A percentile compares a stretch with the other conserved stretches of the same genome.
phyloP scores from a whole-genome alignment of 2,113 vertebrate genomes.

The Chiloscyllium plagiosum region DNA sequence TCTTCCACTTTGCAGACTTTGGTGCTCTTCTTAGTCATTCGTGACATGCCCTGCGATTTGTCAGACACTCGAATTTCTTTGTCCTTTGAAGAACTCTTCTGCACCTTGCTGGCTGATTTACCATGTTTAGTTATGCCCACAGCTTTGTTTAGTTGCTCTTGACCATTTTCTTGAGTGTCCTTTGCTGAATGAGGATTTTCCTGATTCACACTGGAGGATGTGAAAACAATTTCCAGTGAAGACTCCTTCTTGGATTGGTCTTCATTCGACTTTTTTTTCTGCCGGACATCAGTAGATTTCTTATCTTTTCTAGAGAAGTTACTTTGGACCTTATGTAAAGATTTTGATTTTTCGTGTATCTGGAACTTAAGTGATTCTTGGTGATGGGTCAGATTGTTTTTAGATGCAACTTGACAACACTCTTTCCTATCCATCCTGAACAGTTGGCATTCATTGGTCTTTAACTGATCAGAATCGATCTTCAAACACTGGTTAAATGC shows the following conservation, averaged over 20 bases:
- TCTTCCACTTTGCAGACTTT: constrained; percentile 23
- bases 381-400: not conserved
- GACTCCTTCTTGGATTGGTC: not conserved
- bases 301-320: constrained; percentile 36
- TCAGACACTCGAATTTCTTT: constrained; percentile 26
- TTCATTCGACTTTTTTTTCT: not conserved
- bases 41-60: constrained; percentile 35
- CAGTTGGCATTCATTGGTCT: not conserved
- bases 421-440: constrained; percentile 28
- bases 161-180: not conserved
- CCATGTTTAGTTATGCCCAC: not conserved
- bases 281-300: constrained; percentile 21
- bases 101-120: not conserved
- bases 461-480: not conserved
- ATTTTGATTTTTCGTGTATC: constrained; percentile 1
- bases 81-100: not conserved
- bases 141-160: not conserved
- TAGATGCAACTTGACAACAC: constrained; percentile 26
- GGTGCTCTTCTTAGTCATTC: constrained; percentile 21
- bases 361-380: not conserved
- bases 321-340: constrained; percentile 38
- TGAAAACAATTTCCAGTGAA: constrained; percentile 24
- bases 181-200: constrained; percentile 11
- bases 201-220: not conserved
- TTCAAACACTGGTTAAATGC: not conserved